Base-by-base conservation (phyloP, 2,113 vertebrate genomes). In the Hyperoodon ampullatus region DNA sequence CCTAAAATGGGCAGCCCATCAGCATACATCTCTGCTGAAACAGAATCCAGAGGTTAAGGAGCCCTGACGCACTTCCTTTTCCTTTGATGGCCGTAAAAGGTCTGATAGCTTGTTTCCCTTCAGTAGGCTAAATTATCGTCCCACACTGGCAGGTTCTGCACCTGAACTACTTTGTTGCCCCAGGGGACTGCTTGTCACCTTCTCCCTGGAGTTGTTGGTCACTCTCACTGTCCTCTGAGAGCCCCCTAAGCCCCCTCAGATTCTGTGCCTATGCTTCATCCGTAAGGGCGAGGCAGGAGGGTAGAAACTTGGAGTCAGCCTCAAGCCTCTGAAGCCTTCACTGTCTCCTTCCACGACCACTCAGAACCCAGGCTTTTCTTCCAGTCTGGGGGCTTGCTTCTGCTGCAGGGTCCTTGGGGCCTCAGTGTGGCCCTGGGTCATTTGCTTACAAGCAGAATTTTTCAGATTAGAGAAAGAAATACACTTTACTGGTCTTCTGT, bases 1-100 rank as follows among this genome's bases (percentile, higher is more conserved):
- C 68, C 35, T 50, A 5, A 19, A 6, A 12, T 1, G 26, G 23
- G 24, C 2, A 3, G 47, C 75, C 75, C 1, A 1, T 42, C 63
- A 16, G 47, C 1, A 0, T 26, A 3, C 39, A 33, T 63, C 74
- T 92, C 66, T 60, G 77, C 72, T 6, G 1, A 2, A 55, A 6
- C 28, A 39, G 42, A 72, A 14, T 13, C 50, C 12, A 24, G 11
- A 60, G 53, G 60, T 70, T 47, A 14, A 33, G 26, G 86, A 23
- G n/a, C 18, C 90, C 28, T 11, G 13, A 7, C 12, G 1, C 2
- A 8, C 24, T 44, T n/a, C 15, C 68, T n/a, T 19, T n/a, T 39
- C 75, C 24, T 42, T 12, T 33, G 0, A 1, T 33, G 71, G 42
- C 85, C 1, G 0, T 33, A 18, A 35, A 53, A 42, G 35, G 35